phyloP scores from a whole-genome alignment of 2,797 vertebrate genomes.

The Falco novaeseelandiae region DNA sequence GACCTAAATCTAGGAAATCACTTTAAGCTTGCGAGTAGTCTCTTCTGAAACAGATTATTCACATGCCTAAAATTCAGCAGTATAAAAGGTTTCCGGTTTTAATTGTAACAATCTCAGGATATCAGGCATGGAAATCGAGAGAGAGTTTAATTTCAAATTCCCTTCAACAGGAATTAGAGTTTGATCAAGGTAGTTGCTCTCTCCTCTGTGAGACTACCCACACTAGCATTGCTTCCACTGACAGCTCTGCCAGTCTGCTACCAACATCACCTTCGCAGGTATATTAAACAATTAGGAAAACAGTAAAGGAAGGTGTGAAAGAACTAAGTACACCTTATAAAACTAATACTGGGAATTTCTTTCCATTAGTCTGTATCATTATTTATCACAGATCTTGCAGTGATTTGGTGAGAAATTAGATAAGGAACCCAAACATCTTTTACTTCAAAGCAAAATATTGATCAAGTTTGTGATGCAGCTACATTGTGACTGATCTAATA shows the following conservation, averaged over 20 bases:
- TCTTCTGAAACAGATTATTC: neutral
- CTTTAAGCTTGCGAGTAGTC: neutral
- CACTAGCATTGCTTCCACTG: neutral
- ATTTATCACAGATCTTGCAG: neutral
- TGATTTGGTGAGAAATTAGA: neutral
- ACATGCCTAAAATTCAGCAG: neutral
- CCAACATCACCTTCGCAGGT: neutral
- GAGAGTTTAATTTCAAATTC: neutral
- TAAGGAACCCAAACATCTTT: neutral
- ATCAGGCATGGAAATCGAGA: neutral
- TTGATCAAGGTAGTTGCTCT: neutral
- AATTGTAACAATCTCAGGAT: neutral
- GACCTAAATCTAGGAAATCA: neutral
- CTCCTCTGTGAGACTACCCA: neutral
- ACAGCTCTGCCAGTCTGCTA: neutral
- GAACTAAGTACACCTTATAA: neutral
- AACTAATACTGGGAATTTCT: neutral
- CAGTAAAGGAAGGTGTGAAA: neutral
- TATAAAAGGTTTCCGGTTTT: neutral
- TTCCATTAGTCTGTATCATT: neutral
- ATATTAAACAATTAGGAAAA: neutral
- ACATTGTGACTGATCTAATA: neutral
- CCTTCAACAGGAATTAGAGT: neutral
- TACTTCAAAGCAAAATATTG: neutral
- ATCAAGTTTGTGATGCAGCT: neutral